Evolutionary conservation across 53 echinoderm and acorn worm genomes (phyloP).

Genomic region (Henricia sp.): DNA sequence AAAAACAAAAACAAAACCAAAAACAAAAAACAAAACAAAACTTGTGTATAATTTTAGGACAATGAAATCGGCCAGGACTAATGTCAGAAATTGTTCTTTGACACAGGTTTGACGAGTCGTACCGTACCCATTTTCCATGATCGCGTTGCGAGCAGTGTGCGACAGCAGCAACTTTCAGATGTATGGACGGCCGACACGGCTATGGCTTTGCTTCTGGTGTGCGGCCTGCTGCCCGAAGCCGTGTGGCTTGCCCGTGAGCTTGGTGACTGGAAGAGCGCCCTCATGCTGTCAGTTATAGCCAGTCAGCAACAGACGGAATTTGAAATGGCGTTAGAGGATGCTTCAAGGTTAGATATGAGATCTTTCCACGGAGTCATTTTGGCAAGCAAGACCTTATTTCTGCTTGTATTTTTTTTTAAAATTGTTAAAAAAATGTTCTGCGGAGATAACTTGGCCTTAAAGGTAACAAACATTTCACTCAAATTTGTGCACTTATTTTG

Average conservation of each 20-base stretch:
- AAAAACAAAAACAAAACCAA: too few relatives aligned
- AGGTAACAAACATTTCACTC: too few relatives aligned
- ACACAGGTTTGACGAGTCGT: slow-evolving; percentile 26
- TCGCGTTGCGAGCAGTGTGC: slow-evolving; percentile 60
- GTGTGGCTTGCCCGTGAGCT: slow-evolving; percentile 92
- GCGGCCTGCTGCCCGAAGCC: slow-evolving; percentile 87
- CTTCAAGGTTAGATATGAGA: slow-evolving; percentile 24
- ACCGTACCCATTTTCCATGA: slow-evolving; percentile 77
- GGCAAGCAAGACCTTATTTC: too few relatives aligned
- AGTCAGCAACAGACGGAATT: slow-evolving; percentile 3
- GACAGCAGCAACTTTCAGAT: slow-evolving; percentile 86
- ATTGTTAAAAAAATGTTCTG: too few relatives aligned
- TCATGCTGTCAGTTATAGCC: slow-evolving; percentile 77
- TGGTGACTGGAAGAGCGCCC: slow-evolving; percentile 94
- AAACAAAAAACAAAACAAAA: too few relatives aligned
- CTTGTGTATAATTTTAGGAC: too few relatives aligned
- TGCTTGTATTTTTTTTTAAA: too few relatives aligned
- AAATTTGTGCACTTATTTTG: too few relatives aligned
- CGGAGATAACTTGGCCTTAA: too few relatives aligned
- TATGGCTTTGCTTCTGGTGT: slow-evolving; percentile 81
- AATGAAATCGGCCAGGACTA: too few relatives aligned
- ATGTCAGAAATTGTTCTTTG: background rate
- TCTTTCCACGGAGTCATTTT: too few relatives aligned
- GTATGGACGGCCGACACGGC: slow-evolving; percentile 91
- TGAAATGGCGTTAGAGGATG: background rate